Evolutionary conservation across 2,888 invertebrate species (phyloP), one percentile per base, ranked within the genome.

Genomic region (Acleris emargana): DNA sequence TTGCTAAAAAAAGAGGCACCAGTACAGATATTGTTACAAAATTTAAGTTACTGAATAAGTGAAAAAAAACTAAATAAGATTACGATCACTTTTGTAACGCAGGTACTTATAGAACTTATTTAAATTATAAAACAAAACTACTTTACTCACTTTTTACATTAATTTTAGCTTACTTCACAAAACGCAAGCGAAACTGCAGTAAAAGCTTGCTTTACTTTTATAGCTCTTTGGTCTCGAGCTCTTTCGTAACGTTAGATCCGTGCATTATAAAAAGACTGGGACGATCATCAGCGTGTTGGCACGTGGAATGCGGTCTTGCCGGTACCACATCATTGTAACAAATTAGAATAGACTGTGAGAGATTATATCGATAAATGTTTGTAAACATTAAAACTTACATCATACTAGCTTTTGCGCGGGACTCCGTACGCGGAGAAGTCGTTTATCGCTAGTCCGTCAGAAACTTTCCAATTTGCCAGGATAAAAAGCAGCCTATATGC

Each of bases 281-380:
- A 72, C 74, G 72, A 71, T 20, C 42, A 60, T 50, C 53, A 58
- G 18, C 74, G 75, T 73, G 80, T 72, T 72, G 78, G 81, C 76
- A 76, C 69, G 68, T 75, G 88, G 88, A 89, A 89, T 89, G 89
- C 75, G 80, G 88, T 83, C 78, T 74, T 71, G 80, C 78, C 81
- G 73, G 78, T 73, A 70, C 71, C 67, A 78, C 71, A 76, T 79
- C 79, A 81, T 84, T 80, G 77, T 76, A 76, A 74, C 68, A 73
- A 68, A 73, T 75, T 79, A 78, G 73, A 76, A 75, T 73, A 72
- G 68, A 58, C 42, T 45, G n/a, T 17, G 45, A 7, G 16, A n/a
- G 45, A 45, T 17, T 17, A 17, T 45, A 45, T 45, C 45, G n/a
- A 17, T 7, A n/a, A 16, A 45, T 45, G 45, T 17, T 17, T n/a